These are phyloP conservation scores for Diabrotica undecimpunctata DNA, from an alignment of 1,140 invertebrate species.

Conservation along the genomic window DNA sequence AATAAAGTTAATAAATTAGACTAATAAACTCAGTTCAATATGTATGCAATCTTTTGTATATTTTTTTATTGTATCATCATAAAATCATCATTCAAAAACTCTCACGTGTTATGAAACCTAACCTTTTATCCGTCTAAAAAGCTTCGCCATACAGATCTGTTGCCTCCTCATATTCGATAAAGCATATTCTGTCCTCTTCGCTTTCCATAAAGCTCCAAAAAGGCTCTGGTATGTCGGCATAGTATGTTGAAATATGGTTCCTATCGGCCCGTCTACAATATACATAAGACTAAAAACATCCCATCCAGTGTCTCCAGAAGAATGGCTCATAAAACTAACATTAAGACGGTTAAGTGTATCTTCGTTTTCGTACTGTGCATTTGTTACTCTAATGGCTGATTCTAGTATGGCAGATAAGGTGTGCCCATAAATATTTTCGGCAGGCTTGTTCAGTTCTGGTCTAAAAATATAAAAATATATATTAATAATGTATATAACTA, in stretches of 20 bases:
- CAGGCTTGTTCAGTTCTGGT: constrained; percentile 84
- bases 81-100: not conserved
- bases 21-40: no score
- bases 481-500: no score
- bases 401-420: constrained; percentile 87
- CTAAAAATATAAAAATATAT: constrained; percentile 50
- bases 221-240: constrained; percentile 82
- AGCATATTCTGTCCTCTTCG: constrained; percentile 91
- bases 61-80: no score
- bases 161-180: constrained; percentile 84
- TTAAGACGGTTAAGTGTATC: constrained; percentile 86
- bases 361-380: constrained; percentile 88
- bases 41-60: no score
- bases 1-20: no score
- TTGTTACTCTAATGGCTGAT: constrained; percentile 88
- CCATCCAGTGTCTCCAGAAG: constrained; percentile 83
- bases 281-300: constrained; percentile 94
- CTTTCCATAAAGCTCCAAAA: constrained; percentile 90
- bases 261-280: constrained; percentile 87
- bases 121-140: constrained; percentile 60
- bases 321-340: constrained; percentile 68
- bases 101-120: constrained; percentile 10
- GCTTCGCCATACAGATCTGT: constrained; percentile 76
- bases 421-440: constrained; percentile 80
- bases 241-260: constrained; percentile 84